These are phyloP conservation scores for Gorsachius magnificus DNA, from an alignment of 2,797 vertebrate genomes.

Conservation along the genomic window DNA sequence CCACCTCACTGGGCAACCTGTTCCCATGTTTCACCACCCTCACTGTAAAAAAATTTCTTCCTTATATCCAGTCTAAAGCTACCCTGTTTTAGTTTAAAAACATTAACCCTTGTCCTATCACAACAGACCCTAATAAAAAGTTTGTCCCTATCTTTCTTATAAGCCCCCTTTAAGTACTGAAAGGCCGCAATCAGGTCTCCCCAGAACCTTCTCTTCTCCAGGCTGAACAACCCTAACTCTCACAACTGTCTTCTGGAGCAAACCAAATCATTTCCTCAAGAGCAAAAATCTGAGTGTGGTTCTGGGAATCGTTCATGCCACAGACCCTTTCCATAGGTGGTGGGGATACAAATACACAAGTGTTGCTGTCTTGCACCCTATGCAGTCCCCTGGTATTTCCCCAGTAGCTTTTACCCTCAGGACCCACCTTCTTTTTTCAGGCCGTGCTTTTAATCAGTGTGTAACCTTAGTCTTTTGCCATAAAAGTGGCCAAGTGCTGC, in stretches of 20 bases:
- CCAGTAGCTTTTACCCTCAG: not conserved
- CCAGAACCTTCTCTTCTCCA: not conserved
- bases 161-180: not conserved
- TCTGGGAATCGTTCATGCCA: fast-evolving
- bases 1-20: not conserved
- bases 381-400: not conserved
- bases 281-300: not conserved
- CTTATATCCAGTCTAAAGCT: not conserved
- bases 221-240: not conserved
- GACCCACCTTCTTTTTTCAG: not conserved
- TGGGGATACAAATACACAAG: not conserved
- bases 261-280: not conserved
- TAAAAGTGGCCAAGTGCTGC: not conserved
- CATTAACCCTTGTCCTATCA: not conserved
- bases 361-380: not conserved
- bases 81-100: not conserved
- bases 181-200: not conserved
- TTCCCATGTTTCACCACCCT: not conserved
- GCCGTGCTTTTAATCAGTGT: not conserved
- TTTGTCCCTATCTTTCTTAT: not conserved
- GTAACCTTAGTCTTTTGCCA: not conserved
- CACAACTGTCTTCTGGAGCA: not conserved
- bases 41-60: not conserved
- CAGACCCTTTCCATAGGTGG: not conserved
- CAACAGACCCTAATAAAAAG: not conserved